Conservation (phyloP, 2,888 invertebrate species). For the Griposia aprilina region DNA sequence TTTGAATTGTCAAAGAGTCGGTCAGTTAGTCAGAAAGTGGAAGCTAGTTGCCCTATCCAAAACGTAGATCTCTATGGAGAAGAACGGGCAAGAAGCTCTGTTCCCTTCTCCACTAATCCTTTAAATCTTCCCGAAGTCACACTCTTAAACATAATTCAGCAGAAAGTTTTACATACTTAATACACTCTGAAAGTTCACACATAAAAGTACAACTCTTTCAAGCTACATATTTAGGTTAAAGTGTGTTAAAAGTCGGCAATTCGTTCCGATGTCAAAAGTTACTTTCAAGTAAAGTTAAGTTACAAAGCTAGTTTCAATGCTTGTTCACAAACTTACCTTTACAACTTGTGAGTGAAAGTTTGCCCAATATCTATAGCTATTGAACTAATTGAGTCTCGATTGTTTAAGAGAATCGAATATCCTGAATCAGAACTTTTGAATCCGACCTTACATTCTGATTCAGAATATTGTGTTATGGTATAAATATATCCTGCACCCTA, state of each 20-base stretch:
- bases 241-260: constrained; percentile 41
- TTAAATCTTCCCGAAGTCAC: neutral
- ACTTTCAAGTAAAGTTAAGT: constrained; percentile 29
- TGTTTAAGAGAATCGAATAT: constrained; percentile 9
- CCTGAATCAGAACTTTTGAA: neutral
- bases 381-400: constrained; percentile 40
- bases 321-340: constrained; percentile 39
- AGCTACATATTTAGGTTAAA: constrained; percentile 32
- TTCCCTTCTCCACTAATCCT: neutral
- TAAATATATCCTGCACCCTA: neutral
- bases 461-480: neutral
- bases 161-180: neutral
- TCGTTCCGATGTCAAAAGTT: constrained; percentile 47
- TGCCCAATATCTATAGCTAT: constrained; percentile 25
- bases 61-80: too few relatives aligned
- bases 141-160: neutral
- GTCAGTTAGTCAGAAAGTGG: too few relatives aligned
- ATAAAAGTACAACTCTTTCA: constrained; percentile 17
- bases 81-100: too few relatives aligned
- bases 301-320: constrained; percentile 45
- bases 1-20: too few relatives aligned
- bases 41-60: too few relatives aligned
- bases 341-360: constrained; percentile 42
- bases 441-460: neutral
- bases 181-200: neutral